phyloP scores from a whole-genome alignment of 2,888 invertebrate genomes.

The Athrips mouffetella region DNA sequence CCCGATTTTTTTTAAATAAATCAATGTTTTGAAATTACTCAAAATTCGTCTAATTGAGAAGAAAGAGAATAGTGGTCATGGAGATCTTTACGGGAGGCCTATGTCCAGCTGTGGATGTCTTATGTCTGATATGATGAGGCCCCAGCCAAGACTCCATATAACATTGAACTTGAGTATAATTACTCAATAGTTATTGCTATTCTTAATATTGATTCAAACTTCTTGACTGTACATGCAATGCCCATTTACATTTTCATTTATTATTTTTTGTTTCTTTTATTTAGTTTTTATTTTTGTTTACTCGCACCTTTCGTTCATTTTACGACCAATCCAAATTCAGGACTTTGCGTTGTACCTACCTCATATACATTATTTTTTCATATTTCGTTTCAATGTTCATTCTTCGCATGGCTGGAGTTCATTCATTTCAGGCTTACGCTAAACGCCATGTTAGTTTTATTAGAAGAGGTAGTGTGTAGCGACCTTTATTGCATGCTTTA shows the following conservation, averaged over 20 bases:
- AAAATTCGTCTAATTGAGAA: no score
- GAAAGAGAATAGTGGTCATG: no score
- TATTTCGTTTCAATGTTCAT: neutral
- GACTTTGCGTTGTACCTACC: conserved; percentile 6
- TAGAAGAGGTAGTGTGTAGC: neutral
- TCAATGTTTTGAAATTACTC: no score
- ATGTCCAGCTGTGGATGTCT: no score
- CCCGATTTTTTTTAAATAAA: no score
- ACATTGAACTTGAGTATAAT: no score
- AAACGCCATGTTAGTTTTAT: conserved; percentile 8
- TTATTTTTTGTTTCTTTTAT: conserved; percentile 21
- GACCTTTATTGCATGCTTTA: no score
- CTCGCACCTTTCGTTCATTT: conserved; percentile 2
- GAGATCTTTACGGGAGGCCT: no score
- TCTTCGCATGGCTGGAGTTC: conserved; percentile 9
- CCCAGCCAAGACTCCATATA: no score
- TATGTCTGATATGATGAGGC: no score
- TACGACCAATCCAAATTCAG: neutral
- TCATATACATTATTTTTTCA: neutral
- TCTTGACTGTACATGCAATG: conserved; percentile 28
- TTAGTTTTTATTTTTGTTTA: conserved; percentile 1
- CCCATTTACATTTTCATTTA: conserved; percentile 24
- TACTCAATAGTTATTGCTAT: no score
- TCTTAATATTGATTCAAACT: neutral
- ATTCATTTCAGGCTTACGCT: conserved; percentile 3